phyloP scores from a whole-genome alignment of 2,888 invertebrate species.

The Tipula unca region DNA sequence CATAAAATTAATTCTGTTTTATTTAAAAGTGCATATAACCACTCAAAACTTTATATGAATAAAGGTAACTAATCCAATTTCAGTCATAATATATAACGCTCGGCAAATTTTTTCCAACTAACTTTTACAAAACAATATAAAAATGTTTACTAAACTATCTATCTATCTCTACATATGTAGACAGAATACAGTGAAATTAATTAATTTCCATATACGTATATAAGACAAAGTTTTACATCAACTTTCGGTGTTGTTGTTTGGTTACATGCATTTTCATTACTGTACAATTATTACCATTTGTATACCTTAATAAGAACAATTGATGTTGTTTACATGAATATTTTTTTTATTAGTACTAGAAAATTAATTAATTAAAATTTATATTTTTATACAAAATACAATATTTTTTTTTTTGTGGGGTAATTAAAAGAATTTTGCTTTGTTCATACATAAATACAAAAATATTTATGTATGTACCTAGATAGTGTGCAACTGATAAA shows the following conservation, averaged over 20 bases:
- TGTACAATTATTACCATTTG: not conserved
- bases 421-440: not conserved
- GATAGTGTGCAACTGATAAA: not conserved
- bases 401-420: not conserved
- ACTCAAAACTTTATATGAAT: too few species aligned
- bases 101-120: not conserved
- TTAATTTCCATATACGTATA: not conserved
- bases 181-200: not conserved
- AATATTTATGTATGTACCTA: not conserved
- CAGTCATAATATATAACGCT: not conserved
- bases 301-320: not conserved
- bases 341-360: not conserved
- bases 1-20: too few species aligned
- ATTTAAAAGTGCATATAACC: too few species aligned
- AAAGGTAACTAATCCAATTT: constrained; percentile 1
- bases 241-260: not conserved
- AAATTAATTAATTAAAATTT: not conserved
- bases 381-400: not conserved
- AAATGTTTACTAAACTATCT: not conserved
- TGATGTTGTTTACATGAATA: not conserved
- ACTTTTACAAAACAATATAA: not conserved
- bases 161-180: not conserved
- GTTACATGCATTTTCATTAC: not conserved
- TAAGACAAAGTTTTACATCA: not conserved
- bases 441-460: not conserved